Conservation (phyloP, 2,888 invertebrate genomes). For the Xestobium rufovillosum region DNA sequence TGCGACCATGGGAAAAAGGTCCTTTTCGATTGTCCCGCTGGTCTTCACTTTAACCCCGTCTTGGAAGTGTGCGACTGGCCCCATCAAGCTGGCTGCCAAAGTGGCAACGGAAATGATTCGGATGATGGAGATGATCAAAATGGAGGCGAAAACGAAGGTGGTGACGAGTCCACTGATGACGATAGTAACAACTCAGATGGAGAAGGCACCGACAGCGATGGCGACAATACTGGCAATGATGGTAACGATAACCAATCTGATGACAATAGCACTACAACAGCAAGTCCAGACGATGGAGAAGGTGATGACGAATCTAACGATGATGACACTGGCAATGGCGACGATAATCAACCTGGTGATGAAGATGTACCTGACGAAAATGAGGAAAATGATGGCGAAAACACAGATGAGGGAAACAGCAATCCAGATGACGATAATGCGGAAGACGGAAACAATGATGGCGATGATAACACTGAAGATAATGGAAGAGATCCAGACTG, state of each 20-base stretch:
- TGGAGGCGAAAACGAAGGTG: too few relatives aligned
- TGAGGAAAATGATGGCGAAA: too few relatives aligned
- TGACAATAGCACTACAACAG: background rate
- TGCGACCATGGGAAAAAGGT: constrained; percentile 14
- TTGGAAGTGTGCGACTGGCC: constrained; percentile 18
- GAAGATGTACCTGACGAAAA: background rate
- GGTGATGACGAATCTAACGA: too few relatives aligned
- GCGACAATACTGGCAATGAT: background rate
- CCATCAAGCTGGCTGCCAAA: constrained; percentile 9
- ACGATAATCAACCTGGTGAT: background rate
- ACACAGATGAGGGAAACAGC: background rate
- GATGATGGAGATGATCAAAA: too few relatives aligned
- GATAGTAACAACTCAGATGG: background rate
- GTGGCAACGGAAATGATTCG: too few relatives aligned
- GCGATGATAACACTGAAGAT: background rate
- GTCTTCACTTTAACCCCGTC: constrained; percentile 13
- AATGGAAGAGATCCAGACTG: constrained; percentile 16
- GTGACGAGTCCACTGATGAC: too few relatives aligned
- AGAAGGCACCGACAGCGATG: background rate
- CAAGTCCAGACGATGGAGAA: background rate
- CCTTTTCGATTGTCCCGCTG: constrained; percentile 11
- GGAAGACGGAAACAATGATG: background rate
- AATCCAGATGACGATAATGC: too few relatives aligned
- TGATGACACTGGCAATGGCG: background rate
- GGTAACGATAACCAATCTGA: background rate